Base-by-base conservation (phyloP, 2,888 invertebrate species). In the Pilophorus perplexus region DNA sequence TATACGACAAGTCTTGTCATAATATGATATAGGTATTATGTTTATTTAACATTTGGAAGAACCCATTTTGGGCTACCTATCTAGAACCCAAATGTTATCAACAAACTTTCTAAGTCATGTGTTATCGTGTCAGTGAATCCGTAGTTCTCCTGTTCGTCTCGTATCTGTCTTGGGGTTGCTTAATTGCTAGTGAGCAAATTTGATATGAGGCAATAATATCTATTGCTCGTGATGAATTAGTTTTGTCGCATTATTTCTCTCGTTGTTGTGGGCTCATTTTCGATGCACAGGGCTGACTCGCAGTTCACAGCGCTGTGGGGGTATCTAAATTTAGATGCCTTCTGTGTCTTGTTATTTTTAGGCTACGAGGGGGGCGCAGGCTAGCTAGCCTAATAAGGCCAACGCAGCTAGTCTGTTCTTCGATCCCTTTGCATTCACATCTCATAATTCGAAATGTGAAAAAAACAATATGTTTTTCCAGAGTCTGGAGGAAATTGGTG, bases 301-400 rank as follows among this genome's bases (percentile, higher is more conserved):
- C 33, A 33, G 12, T 6, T 6, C 6, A 12, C 33, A 12, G 6
- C 33, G 6, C 33, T 6, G 6, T 33, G 33, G 6, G 33, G 6
- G 6, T 6, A 12, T 33, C 46, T 62, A 62, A 44, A 46, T 62
- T 62, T 62, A 62, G 62, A 8, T 38, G n/a, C 3, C 52, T 38
- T 59, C 59, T 62, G 44, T 28, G 28, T 23, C 46, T 33, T 44
- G 25, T 22, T 59, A 62, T 62, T 62, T 28, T 46, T 62, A 48
- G 46, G 25, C 6, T 6, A 10, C 40, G 28, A 8, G 25, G 20
- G 46, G 46, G 48, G 48, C 14, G 42, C 59, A 25, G 28, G 33
- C 46, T 28, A 14, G 16, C 52, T 14, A 18, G 48, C 62, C 62
- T 46, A 62, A 62, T 46, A 62, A 28, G 62, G 62, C 62, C 62